Percentiles rank a stretch among this genome's conserved stretches.
Evolutionary conservation across 2,797 vertebrate genomes (phyloP).

Genomic region (Forpus xanthops): DNA sequence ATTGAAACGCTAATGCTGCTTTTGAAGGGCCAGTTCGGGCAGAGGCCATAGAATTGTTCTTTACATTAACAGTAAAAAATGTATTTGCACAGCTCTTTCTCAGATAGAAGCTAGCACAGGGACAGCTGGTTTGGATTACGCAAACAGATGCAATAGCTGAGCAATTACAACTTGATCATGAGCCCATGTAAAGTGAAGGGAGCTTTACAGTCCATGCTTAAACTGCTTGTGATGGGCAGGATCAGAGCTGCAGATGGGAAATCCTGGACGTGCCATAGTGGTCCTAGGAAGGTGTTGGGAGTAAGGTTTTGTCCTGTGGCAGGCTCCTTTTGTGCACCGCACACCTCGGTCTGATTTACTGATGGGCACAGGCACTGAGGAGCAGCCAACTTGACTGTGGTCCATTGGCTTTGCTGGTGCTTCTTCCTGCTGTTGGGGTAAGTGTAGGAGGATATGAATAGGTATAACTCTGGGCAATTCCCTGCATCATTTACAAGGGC

Average conservation of each 20-base stretch:
- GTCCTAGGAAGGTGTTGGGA: background rate
- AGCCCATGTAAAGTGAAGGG: background rate
- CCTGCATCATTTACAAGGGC: background rate
- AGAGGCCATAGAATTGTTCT: conserved; percentile 43
- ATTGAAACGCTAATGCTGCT: conserved; percentile 61
- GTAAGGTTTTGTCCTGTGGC: background rate
- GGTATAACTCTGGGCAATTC: background rate
- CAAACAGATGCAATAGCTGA: conserved; percentile 54
- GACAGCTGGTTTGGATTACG: conserved; percentile 31
- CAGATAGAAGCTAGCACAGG: background rate
- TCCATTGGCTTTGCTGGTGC: background rate
- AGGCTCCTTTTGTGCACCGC: background rate
- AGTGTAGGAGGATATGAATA: background rate
- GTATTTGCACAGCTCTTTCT: conserved; percentile 40
- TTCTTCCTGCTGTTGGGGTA: background rate
- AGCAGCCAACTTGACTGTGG: background rate
- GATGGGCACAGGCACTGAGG: background rate
- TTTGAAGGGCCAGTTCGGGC: conserved; percentile 62
- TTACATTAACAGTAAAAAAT: conserved; percentile 59
- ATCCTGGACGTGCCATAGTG: background rate
- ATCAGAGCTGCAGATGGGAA: background rate
- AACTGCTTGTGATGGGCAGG: background rate
- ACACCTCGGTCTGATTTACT: background rate
- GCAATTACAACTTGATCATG: conserved; percentile 37
- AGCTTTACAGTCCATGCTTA: background rate